These are phyloP conservation scores for Branchipolynoe longqiensis DNA, from an alignment of 2,888 invertebrate genomes.

Conservation along the genomic window DNA sequence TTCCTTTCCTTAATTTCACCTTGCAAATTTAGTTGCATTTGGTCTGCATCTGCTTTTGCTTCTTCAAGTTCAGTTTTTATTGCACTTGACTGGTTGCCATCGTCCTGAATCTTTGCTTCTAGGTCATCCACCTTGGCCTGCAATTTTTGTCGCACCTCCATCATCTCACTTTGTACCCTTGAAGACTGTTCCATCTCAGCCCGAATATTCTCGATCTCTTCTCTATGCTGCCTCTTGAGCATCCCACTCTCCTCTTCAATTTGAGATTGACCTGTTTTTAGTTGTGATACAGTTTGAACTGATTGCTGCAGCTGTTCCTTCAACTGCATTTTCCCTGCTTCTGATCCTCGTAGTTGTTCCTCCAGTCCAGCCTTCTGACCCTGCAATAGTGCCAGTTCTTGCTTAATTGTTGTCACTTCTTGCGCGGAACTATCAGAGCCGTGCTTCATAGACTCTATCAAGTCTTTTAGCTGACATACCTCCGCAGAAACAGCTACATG, in stretches of 20 bases:
- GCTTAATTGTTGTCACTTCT: conserved; percentile 25
- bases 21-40: conserved; percentile 30
- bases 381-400: conserved; percentile 31
- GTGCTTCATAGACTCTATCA: conserved; percentile 54
- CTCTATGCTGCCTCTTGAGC: neutral
- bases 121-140: conserved; percentile 24
- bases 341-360: neutral
- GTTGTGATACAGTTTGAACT: neutral
- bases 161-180: neutral
- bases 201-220: neutral
- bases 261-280: neutral
- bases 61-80: conserved; percentile 16
- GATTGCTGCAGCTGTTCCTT: conserved; percentile 11
- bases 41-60: neutral
- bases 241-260: neutral
- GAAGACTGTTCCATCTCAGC: neutral
- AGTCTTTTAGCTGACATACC: conserved; percentile 28
- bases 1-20: neutral
- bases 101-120: conserved; percentile 1
- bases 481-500: neutral
- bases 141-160: neutral
- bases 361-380: conserved; percentile 14
- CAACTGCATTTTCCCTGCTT: conserved; percentile 14
- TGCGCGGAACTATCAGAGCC: conserved; percentile 47
- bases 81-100: neutral